Evolutionary conservation across 2,888 invertebrate genomes (phyloP), one percentile per base, ranked within the genome.

Genomic region (Cistogaster globosa): DNA sequence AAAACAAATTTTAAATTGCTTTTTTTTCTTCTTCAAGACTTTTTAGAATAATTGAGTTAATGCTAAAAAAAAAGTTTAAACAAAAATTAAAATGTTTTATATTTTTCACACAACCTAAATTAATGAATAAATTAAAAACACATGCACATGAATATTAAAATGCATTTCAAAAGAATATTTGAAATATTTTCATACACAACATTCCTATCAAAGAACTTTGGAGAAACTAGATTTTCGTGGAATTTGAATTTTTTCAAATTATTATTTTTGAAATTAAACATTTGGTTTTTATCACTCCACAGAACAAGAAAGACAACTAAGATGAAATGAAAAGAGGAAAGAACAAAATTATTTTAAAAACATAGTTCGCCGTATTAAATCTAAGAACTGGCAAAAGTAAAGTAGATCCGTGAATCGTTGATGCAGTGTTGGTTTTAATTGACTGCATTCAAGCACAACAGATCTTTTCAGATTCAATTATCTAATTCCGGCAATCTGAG

Each of bases 281-380:
- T 82, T 75, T 75, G 75, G 55, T 76, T 69, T 75, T 42, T 63
- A 69, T 81, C 81, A 75, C 32, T 74, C 68, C 63, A 63, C 45
- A 75, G 53, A 74, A 48, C 4, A 48, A 42, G 45, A 45, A 45
- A 12, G 12, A 14, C 4, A 12, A 45, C 12, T 12, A 45, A 14
- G 12, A 26, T 45, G 26, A 26, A 14, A 45, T 14, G 14, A 45
- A 14, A 4, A 12, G 45, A 12, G 45, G 12, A 45, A 1, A 45
- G 14, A 45, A 14, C 7, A 14, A 45, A 12, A 26, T 2, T 38
- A 11, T 38, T 38, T 9, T 38, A 11, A 38, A 4, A 38, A n/a
- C n/a, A n/a, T n/a, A n/a, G n/a, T n/a, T n/a, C n/a, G n/a, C n/a
- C n/a, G n/a, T 38, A 4, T 38, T 11, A 38, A 9, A 38, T 38